Evolutionary conservation across 1,140 invertebrate species (phyloP), one percentile per base, ranked within the genome.

Genomic region (Meloidogyne chitwoodi): DNA sequence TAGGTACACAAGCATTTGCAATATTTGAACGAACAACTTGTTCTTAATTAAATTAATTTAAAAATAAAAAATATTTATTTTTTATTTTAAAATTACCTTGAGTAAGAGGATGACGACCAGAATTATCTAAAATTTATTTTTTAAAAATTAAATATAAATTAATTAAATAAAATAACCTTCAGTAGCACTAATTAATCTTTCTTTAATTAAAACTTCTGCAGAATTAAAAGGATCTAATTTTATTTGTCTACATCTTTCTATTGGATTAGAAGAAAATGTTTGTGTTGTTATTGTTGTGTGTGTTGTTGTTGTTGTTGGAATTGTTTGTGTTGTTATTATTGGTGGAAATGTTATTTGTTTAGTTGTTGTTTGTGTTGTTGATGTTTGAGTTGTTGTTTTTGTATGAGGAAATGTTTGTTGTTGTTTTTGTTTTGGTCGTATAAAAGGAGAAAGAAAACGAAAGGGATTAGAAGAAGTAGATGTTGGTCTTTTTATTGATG

Each of bases 1-100:
- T 44, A 24, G 84, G 84, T 19, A 87, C 85, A 70, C 84, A 86
- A 12, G 84, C 84, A 76, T 86, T 86, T 19, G 84, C 84, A 14
- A 88, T 79, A 65, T 86, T 86, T 12, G 81, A 84, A 22, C 84
- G 83, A 48, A 86, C 81, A 2, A 85, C 81, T 70, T 83, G 69
- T 56, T 71, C 69, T 48, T 38, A 11, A 38, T 10, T 6, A 38
- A 38, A 38, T 10, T 10, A 38, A 6, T 10, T 38, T 38, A 11
- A 38, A 38, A 38, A 38, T 10, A 6, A 38, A 10, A 10, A 38
- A 0, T 38, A 38, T 10, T 38, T 38, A 10, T 38, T 10, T 38
- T 38, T 38, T 38, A 38, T 11, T 38, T 38, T 11, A 41, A 41
- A 10, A 14, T 41, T 10, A 14, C 16, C 38, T 31, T 73, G 71